These are phyloP conservation scores for Fregata magnificens DNA, from an alignment of 2,113 vertebrate genomes.

Conservation along the genomic window DNA sequence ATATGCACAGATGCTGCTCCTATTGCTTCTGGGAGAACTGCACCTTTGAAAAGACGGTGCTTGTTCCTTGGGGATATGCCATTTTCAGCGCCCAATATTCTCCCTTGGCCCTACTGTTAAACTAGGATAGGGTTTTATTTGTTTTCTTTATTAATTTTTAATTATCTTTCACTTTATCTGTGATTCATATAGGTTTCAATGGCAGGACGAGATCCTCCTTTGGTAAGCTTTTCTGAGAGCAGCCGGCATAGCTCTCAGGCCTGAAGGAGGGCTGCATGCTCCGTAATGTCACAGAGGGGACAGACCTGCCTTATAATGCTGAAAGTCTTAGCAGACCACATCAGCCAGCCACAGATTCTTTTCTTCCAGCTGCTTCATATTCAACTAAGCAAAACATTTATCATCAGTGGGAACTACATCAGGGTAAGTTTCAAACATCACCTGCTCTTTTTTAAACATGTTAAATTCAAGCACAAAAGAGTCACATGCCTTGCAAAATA, in stretches of 20 bases:
- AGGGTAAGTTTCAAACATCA: background rate
- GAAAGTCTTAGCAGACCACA: background rate
- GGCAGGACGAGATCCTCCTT: background rate
- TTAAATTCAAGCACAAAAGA: background rate
- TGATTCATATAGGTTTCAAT: background rate
- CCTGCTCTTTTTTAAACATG: background rate
- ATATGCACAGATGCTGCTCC: background rate
- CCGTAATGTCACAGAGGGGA: background rate
- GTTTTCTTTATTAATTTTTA: background rate
- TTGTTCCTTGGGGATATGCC: background rate
- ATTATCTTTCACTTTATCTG: background rate
- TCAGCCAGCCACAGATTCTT: background rate
- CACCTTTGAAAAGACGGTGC: background rate
- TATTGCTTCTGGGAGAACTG: background rate
- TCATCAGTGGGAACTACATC: fast-evolving
- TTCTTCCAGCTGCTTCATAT: background rate
- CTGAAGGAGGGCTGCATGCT: background rate
- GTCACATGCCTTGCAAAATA: background rate
- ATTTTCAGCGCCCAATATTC: background rate
- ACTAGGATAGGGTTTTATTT: background rate
- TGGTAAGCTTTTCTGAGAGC: background rate
- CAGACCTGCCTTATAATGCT: background rate
- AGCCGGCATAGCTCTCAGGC: background rate
- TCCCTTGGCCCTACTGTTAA: background rate
- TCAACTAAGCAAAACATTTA: background rate